Evolutionary conservation across 2,113 vertebrate genomes (phyloP).

Genomic region (Antigone vipio): DNA sequence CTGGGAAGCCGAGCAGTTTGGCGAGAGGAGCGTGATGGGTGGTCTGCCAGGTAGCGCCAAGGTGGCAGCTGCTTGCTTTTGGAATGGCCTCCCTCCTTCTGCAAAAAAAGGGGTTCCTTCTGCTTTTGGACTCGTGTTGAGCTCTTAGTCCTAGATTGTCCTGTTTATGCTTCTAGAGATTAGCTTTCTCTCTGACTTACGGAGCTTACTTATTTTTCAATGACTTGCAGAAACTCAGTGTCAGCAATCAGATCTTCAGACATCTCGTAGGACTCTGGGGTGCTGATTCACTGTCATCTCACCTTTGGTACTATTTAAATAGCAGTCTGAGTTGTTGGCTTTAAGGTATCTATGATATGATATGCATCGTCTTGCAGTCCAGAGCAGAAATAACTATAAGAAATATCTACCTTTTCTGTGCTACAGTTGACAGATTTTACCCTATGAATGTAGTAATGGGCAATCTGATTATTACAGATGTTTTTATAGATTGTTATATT

Average conservation of each 20-base stretch:
- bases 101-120: not conserved
- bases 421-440: not conserved
- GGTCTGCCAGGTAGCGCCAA: not conserved
- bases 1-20: not conserved
- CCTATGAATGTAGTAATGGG: not conserved
- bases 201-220: not conserved
- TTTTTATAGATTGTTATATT: not conserved
- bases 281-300: not conserved
- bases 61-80: not conserved
- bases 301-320: not conserved
- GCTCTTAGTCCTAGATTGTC: not conserved
- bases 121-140: not conserved
- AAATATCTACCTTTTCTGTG: not conserved
- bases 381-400: not conserved
- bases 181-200: not conserved
- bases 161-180: not conserved
- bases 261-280: not conserved
- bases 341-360: not conserved
- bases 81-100: not conserved
- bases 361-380: not conserved
- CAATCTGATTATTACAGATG: not conserved
- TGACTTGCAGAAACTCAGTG: not conserved
- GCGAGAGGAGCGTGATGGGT: not conserved
- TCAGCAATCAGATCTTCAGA: not conserved
- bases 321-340: not conserved